Evolutionary conservation across 2,888 invertebrate species (phyloP), one percentile per base, ranked within the genome.

Genomic region (Coronaproctus castanopsis): DNA sequence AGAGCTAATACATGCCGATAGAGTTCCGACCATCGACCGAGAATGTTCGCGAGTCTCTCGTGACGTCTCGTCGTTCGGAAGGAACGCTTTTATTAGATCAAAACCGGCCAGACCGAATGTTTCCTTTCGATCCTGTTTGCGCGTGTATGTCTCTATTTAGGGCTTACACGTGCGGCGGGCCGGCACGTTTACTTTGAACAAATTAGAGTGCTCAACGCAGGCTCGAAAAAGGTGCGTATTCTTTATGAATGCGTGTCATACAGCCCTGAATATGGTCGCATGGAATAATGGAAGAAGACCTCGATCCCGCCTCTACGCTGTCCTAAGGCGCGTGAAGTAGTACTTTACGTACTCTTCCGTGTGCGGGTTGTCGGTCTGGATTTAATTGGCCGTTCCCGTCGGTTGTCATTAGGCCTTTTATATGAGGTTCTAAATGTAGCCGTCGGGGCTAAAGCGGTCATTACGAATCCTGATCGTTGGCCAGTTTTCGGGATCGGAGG

Each of bases 241-340:
- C 59, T 52, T 52, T 21, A 21, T 23, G n/a, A 14, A 24, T 22
- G 23, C 51, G 8, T 55, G 58, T 58, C 58, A 49, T 54, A 50
- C 24, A 54, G 60, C 56, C 61, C 72, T 72, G 72, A 73, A 73
- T 73, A 72, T 68, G 72, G 69, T 73, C 75, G 78, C 78, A 78
- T 78, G 78, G 78, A 78, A 79, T 79, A 78, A 79, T 78, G 73
- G 76, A 78, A 78, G 74, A 79, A 75, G 79, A 78, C 74, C 72
- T 71, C 72, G 77, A 76, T 78, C 76, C 76, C 76, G 75, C 78
- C 77, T 75, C 78, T 78, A 77, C 77, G 56, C 56, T 57, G 24
- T 36, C 20, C 24, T 49, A 24, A 57, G 55, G n/a, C 48, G 55
- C 60, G 54, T 52, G 49, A 54, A 48, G 49, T 14, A 53, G 50